phyloP scores from a whole-genome alignment of 2,113 vertebrate species.

The Meleagris gallopavo region DNA sequence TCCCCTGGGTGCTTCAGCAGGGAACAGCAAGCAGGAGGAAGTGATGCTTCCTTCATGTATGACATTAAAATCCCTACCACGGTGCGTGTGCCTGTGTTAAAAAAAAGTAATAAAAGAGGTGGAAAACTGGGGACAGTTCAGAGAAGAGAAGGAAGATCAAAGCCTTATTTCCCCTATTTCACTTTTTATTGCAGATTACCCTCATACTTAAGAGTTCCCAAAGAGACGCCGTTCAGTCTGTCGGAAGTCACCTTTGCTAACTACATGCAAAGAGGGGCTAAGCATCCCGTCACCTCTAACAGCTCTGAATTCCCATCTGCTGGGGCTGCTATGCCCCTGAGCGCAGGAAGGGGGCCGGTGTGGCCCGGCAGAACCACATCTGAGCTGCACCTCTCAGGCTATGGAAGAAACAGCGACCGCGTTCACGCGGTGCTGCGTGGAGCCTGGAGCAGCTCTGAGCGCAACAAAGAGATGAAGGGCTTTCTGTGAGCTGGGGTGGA shows the following conservation, averaged over 20 bases:
- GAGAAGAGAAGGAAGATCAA: neutral
- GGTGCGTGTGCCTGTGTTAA: neutral
- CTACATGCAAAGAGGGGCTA: neutral
- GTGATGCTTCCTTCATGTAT: neutral
- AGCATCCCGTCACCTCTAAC: neutral
- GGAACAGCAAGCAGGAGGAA: neutral
- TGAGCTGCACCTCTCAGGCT: neutral
- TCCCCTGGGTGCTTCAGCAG: neutral
- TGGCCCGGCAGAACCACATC: neutral
- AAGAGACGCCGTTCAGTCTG: neutral
- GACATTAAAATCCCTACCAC: neutral
- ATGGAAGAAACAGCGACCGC: neutral
- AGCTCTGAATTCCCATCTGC: neutral
- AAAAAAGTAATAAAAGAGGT: neutral
- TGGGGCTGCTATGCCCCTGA: neutral
- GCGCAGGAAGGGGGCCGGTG: neutral
- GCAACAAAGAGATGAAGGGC: neutral
- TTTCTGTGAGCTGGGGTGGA: neutral
- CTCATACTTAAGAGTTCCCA: neutral
- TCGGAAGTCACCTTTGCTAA: neutral
- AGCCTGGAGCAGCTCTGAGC: neutral
- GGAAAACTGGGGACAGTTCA: neutral
- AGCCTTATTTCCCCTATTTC: neutral
- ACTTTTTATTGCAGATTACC: neutral
- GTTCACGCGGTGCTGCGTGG: fast-evolving